Evolutionary conservation across 2,113 vertebrate genomes (phyloP).

Genomic region (Daubentonia madagascariensis): DNA sequence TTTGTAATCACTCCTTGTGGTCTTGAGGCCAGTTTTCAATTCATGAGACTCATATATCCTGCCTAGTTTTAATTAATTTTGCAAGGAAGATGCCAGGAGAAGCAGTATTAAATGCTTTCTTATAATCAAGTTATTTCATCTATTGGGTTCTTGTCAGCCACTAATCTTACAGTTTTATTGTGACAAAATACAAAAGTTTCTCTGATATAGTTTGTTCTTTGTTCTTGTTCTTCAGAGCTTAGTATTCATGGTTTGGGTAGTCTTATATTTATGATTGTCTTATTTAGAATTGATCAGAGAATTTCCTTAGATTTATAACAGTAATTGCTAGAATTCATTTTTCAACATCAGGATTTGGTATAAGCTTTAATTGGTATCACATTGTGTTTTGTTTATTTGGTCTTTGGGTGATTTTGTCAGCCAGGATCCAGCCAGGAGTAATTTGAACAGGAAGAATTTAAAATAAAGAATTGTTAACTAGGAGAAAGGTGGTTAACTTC

Average conservation of each 20-base stretch:
- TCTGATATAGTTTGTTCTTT: slow-evolving; percentile 28
- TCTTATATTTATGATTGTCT: slow-evolving; percentile 5
- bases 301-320: slow-evolving; percentile 33
- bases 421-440: not conserved
- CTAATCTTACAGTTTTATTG: slow-evolving; percentile 72
- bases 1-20: slow-evolving; percentile 73
- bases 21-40: slow-evolving; percentile 77
- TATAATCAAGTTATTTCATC: slow-evolving; percentile 74
- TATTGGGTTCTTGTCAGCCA: slow-evolving; percentile 68
- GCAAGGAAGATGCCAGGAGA: slow-evolving; percentile 78
- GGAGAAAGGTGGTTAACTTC: not conserved
- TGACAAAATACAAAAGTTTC: slow-evolving; percentile 54
- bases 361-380: not conserved
- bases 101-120: slow-evolving; percentile 72
- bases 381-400: slow-evolving; percentile 5
- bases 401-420: not conserved
- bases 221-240: slow-evolving; percentile 20
- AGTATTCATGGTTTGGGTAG: slow-evolving; percentile 39
- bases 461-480: slow-evolving; percentile 25
- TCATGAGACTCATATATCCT: slow-evolving; percentile 76
- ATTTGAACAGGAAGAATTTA: not conserved
- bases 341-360: slow-evolving; percentile 17
- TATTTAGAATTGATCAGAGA: slow-evolving; percentile 4
- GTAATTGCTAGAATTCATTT: slow-evolving; percentile 24
- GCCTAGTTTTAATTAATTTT: slow-evolving; percentile 79